A percentile compares a stretch with the other conserved stretches of the same genome.
Conservation (phyloP, 2,888 invertebrate genomes). For the Aproaerema taeniolella region DNA sequence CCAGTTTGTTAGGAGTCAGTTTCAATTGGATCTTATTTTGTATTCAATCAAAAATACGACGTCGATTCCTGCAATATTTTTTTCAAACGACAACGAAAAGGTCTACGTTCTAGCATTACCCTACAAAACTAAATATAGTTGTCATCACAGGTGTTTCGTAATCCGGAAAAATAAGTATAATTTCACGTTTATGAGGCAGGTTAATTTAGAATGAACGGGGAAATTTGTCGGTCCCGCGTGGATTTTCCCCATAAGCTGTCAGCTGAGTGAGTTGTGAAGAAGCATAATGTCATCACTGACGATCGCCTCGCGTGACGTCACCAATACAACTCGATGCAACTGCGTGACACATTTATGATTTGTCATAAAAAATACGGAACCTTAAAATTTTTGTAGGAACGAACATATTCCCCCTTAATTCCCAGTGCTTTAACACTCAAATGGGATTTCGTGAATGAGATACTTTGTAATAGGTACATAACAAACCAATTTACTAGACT, state of each 20-base stretch:
- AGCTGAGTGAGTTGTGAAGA: constrained; percentile 42
- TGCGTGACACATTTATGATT: constrained; percentile 4
- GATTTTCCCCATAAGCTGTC: constrained; percentile 27
- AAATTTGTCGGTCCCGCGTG: constrained; percentile 30
- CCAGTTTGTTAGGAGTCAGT: constrained; percentile 8
- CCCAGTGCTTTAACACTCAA: too few relatives aligned
- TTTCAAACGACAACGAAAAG: too few relatives aligned
- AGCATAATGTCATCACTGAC: constrained; percentile 44
- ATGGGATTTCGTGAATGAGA: too few relatives aligned
- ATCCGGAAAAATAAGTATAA: too few relatives aligned
- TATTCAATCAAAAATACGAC: background rate
- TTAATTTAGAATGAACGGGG: constrained; percentile 32
- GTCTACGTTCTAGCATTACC: too few relatives aligned
- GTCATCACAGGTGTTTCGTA: too few relatives aligned
- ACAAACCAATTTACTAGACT: too few relatives aligned
- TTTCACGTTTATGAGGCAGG: constrained; percentile 23
- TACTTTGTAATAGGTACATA: too few relatives aligned
- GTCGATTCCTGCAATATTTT: too few relatives aligned
- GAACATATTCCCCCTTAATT: too few relatives aligned
- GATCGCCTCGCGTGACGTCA: constrained; percentile 13
- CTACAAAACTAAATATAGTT: too few relatives aligned
- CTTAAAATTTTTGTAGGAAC: too few relatives aligned
- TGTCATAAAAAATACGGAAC: background rate
- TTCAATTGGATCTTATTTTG: constrained; percentile 2
- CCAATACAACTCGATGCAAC: constrained; percentile 16